These are phyloP conservation scores for Cyrtodaria siliqua DNA, from an alignment of 2,888 invertebrate genomes.

Conservation along the genomic window DNA sequence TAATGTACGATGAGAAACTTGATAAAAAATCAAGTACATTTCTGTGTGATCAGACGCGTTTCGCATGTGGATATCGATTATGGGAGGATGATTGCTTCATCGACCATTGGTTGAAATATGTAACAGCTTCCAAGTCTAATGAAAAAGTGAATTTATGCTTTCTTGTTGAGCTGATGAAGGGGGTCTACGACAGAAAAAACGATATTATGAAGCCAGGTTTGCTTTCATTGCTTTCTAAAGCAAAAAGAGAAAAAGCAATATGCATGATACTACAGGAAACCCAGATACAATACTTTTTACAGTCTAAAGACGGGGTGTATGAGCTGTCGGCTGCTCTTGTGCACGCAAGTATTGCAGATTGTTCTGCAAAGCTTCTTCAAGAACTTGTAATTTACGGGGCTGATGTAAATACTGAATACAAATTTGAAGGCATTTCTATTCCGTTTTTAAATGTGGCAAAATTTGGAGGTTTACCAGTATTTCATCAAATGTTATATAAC, in stretches of 20 bases:
- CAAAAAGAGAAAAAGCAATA: constrained; percentile 9
- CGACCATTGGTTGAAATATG: constrained; percentile 9
- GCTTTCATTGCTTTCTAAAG: neutral
- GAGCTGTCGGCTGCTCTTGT: neutral
- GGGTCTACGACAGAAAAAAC: neutral
- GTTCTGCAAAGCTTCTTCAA: neutral
- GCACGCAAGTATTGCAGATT: neutral
- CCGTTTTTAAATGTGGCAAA: no score
- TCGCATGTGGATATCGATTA: constrained; percentile 15
- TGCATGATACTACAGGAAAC: neutral
- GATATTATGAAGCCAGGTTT: neutral
- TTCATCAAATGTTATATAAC: no score
- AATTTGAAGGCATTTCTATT: no score
- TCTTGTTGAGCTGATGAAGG: no score
- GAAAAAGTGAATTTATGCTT: neutral
- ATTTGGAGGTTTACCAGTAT: no score
- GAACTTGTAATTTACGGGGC: neutral
- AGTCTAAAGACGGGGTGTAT: neutral
- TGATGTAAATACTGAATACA: neutral
- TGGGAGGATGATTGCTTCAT: constrained; percentile 16
- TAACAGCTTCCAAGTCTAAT: neutral
- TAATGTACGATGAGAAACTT: no score
- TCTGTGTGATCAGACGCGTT: no score
- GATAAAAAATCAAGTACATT: no score
- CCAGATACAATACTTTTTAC: neutral